phyloP scores from a whole-genome alignment of 92 coral and sea anemone genomes.

The Palythoa grandis region DNA sequence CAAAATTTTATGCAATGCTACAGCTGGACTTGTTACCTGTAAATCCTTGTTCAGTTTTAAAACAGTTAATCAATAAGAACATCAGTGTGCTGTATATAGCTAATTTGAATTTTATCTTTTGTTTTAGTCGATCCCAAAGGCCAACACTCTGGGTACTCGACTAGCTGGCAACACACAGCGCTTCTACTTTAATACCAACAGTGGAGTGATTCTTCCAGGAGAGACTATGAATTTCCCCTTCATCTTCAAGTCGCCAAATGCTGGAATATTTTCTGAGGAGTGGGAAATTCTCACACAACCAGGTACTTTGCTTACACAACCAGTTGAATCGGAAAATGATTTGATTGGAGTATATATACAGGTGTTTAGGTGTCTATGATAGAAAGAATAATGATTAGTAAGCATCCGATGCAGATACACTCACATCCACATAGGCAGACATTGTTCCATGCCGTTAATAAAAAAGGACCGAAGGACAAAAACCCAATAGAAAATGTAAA shows the following conservation, averaged over 20 bases:
- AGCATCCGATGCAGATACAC: no score
- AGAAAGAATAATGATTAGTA: neutral
- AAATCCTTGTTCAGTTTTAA: neutral
- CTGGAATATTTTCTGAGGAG: slow-evolving; percentile 93
- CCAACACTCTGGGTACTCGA: slow-evolving; percentile 83
- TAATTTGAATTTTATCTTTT: neutral
- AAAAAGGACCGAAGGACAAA: neutral
- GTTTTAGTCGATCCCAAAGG: slow-evolving; percentile 73
- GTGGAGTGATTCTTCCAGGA: slow-evolving; percentile 97
- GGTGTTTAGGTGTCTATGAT: neutral
- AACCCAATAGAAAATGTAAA: no score
- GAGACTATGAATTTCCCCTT: slow-evolving; percentile 96
- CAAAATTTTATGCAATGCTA: no score
- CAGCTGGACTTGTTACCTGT: neutral
- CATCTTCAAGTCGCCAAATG: slow-evolving; percentile 90
- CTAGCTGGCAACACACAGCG: slow-evolving; percentile 89
- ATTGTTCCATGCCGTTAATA: neutral
- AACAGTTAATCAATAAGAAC: no score
- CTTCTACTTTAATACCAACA: slow-evolving; percentile 95
- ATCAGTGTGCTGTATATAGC: neutral
- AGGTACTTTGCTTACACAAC: neutral
- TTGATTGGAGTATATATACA: no score
- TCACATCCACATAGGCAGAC: neutral
- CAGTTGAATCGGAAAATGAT: no score
- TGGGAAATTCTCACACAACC: slow-evolving; percentile 96